phyloP scores from a whole-genome alignment of 2,113 vertebrate genomes.

The Pontoporia blainvillei region DNA sequence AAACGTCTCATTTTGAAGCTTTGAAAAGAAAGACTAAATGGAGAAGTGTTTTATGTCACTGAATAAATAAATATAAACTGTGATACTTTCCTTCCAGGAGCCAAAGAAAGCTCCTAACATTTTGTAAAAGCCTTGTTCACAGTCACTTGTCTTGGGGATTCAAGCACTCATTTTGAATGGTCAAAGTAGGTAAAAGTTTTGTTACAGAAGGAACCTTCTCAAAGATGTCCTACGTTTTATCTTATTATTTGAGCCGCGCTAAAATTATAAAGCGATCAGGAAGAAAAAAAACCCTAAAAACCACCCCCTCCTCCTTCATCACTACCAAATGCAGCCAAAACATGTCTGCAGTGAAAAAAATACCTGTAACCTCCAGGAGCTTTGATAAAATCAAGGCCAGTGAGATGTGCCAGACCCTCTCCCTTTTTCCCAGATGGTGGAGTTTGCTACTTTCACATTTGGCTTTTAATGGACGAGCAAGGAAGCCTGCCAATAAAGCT shows the following conservation, averaged over 20 bases:
- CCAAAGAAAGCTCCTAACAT: not conserved
- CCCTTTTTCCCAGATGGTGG: slow-evolving; percentile 46
- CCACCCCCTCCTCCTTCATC: not conserved
- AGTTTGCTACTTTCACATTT: slow-evolving; percentile 42
- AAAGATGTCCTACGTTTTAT: not conserved
- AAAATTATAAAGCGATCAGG: not conserved
- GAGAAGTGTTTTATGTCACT: slow-evolving; percentile 23
- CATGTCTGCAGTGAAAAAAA: not conserved
- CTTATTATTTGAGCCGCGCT: not conserved
- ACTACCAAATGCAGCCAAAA: not conserved
- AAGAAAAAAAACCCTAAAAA: rapidly evolving
- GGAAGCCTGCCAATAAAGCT: slow-evolving; percentile 48
- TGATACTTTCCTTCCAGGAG: slow-evolving; percentile 38
- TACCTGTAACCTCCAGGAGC: not conserved
- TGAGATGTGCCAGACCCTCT: slow-evolving; percentile 53
- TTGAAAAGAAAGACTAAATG: not conserved
- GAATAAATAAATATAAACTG: slow-evolving; percentile 35
- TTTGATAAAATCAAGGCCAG: not conserved
- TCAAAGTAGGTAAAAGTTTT: not conserved
- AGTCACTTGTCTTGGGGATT: not conserved
- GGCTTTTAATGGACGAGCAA: slow-evolving; percentile 62
- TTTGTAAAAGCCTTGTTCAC: not conserved
- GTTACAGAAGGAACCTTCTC: not conserved
- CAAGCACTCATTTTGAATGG: not conserved
- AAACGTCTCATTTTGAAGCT: not conserved